Base-by-base conservation (phyloP, 2,797 vertebrate species). In the Tamandua tetradactyla region DNA sequence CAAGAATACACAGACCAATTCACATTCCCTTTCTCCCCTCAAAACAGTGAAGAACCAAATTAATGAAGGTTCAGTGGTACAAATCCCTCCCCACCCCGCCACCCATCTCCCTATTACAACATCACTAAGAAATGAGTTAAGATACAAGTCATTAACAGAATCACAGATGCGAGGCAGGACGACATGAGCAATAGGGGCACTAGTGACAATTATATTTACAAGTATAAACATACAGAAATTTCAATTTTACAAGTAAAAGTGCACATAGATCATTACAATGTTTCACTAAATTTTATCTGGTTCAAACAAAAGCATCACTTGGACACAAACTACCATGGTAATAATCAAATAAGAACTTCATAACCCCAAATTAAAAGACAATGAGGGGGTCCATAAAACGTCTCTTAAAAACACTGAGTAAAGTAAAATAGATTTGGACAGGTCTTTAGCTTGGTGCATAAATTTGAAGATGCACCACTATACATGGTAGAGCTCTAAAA, bases 211-310 rank as follows among this genome's bases (percentile, higher is more conserved):
- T 97, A 92, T 98, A 98, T 98, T 98, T 98, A 99, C 98, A 98
- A 80, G 89, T 98, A 98, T 99, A 98, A 98, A 98, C 98, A 98
- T 98, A 98, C 97, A 98, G 98, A 98, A 98, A 98, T 98, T 98
- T 98, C 97, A 97, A 97, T 98, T 99, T 99, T 98, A 98, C 98
- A 98, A 98, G 98, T 98, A 99, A 99, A 99, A 99, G 99, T 99
- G 99, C 99, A 99, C 99, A 98, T 95, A 98, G 98, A 99, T 98
- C 98, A 98, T 98, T 98, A 98, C 98, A 61, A 98, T 98, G 97
- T 98, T 98, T 98, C 98, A 98, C 98, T 98, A 96, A 98, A 98
- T 98, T 98, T 98, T 97, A 98, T 98, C 98, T 97, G 98, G 98
- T 98, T 98, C 98, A 98, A 98, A 98, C 98, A 98, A 98, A 98